A percentile compares a stretch with the other conserved stretches of the same genome.
phyloP scores from a whole-genome alignment of 2,113 vertebrate species.

The Phylloscopus whistleri region DNA sequence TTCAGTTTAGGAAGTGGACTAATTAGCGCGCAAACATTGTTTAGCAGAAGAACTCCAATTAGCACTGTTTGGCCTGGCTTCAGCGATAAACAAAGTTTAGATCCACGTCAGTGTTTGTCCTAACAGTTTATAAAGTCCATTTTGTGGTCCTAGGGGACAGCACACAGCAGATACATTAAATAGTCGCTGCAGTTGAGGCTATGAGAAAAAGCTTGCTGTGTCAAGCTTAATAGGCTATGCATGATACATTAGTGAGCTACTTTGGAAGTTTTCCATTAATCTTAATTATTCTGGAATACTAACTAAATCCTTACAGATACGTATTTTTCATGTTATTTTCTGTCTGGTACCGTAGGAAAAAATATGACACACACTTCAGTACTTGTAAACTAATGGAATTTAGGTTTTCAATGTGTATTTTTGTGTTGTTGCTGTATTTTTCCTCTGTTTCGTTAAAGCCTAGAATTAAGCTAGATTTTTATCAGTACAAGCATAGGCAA shows the following conservation, averaged over 20 bases:
- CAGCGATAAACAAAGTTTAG: conserved; percentile 67
- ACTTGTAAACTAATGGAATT: not conserved
- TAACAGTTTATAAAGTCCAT: conserved; percentile 65
- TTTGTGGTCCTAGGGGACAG: conserved; percentile 25
- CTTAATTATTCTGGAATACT: conserved; percentile 52
- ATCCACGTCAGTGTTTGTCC: conserved; percentile 65
- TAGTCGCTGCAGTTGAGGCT: conserved; percentile 36
- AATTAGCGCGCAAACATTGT: conserved; percentile 83
- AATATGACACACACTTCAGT: not conserved
- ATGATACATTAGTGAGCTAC: conserved; percentile 8
- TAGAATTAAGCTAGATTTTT: not conserved
- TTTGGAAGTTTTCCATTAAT: conserved; percentile 49
- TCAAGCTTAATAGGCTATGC: conserved; percentile 39
- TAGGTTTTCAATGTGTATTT: not conserved
- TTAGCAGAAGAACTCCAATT: conserved; percentile 77
- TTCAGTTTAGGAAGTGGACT: conserved; percentile 85
- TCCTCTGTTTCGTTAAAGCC: not conserved
- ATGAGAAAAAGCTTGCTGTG: conserved; percentile 49
- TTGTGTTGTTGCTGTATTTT: not conserved
- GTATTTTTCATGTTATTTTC: not conserved
- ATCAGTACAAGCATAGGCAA: not conserved
- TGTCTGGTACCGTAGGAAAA: not conserved
- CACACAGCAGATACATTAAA: conserved; percentile 44
- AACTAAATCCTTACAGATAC: conserved; percentile 1
- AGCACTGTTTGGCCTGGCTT: conserved; percentile 69